Evolutionary conservation across 2,888 invertebrate genomes (phyloP), one percentile per base, ranked within the genome.

Genomic region (Eupithecia vulgata): DNA sequence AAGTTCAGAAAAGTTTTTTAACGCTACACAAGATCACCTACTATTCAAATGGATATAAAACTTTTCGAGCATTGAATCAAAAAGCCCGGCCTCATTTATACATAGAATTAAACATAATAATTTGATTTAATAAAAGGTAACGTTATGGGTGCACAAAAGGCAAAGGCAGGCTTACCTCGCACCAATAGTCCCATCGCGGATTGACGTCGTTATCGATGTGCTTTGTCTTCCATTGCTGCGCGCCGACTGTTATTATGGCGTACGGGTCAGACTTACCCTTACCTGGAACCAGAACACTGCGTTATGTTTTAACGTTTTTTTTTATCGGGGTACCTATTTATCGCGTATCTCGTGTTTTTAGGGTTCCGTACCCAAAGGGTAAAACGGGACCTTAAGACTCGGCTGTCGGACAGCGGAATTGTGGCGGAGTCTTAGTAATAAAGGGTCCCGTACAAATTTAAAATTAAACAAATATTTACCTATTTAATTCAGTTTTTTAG

Each of bases 241-340:
- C 97, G 71, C 99, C 99, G 76, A 99, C 98, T 84, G 96, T 96
- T 85, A 98, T 95, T 70, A 98, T 96, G 66, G 98, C 98, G 90
- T 99, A 99, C 5, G 99, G 99, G 95, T 99, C 99, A 0, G 99
- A 99, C 95, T 99, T 99, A 87, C 99, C 98, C 95, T 98, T 97
- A 80, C 96, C 97, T 88, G 96, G 81, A 83, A 96, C 87, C n/a
- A 35, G 3, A 62, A 62, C 1, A 37, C 2, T 62, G 34, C 17
- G 7, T 25, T 48, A 17, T 17, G 45, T 7, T n/a, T n/a, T n/a
- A n/a, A n/a, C n/a, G n/a, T n/a, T n/a, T n/a, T n/a, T n/a, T n/a
- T n/a, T n/a, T n/a, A n/a, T n/a, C n/a, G n/a, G n/a, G n/a, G n/a
- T n/a, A n/a, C n/a, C n/a, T n/a, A n/a, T n/a, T n/a, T n/a, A n/a